Evolutionary conservation across 2,113 vertebrate species (phyloP), one percentile per base, ranked within the genome.

Genomic region (Periophthalmodon schlosseri): DNA sequence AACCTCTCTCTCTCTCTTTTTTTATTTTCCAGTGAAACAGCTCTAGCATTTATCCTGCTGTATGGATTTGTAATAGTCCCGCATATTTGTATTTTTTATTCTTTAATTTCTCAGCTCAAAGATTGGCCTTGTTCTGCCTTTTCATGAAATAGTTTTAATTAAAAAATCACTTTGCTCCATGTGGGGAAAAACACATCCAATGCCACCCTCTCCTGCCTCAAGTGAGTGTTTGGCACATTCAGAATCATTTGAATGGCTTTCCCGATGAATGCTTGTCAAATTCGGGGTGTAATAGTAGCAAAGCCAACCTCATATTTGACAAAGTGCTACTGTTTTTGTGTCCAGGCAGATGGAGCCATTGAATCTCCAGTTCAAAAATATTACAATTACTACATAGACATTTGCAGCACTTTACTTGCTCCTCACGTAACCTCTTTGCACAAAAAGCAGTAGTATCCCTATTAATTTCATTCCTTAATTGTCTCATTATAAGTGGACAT

Each of bases 101-200:
- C 4, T 60, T 8, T 65, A 16, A 34, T 39, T 39, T 65, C 4
- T 11, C 63, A 65, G 63, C 39, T 36, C 8, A 44, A 20, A 65
- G 20, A n/a, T 65, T 65, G 63, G n/a, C 63, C 63, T 65, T 65
- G 63, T 39, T 39, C 7, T 39, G 63, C 34, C 18, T 65, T 39
- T 20, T n/a, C 18, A 63, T 63, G 12, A 34, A 63, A 63, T 34
- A 33, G 7, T 33, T 28, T 63, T 63, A 63, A 63, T 63, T 63
- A 63, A 63, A 63, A 44, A 63, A 18, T 34, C 60, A 9, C 24
- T 18, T 34, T 60, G 57, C 57, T 60, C 21, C 58, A 61, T 16
- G 58, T 61, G 60, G 52, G 52, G 52, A n/a, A 65, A 65, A 39
- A 44, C 63, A 65, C 18, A 3, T 65, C 18, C 33, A 44, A 20